These are phyloP conservation scores for Melinopterus prodromus DNA, from an alignment of 2,888 invertebrate species.

Conservation along the genomic window DNA sequence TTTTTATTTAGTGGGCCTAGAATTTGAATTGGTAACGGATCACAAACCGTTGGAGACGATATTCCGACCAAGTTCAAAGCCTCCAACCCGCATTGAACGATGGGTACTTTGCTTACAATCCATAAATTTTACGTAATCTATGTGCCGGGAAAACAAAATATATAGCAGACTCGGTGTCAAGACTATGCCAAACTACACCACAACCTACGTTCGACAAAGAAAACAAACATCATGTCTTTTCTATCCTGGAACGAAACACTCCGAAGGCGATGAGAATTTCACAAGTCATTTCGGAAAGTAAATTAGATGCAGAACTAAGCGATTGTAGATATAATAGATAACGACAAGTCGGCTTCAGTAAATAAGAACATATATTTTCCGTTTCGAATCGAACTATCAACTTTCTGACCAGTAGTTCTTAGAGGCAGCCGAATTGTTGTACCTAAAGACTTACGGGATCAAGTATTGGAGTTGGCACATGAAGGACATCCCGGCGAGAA, in stretches of 20 bases:
- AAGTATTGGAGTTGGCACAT: constrained; percentile 40
- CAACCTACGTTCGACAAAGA: constrained; percentile 37
- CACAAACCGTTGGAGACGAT: constrained; percentile 53
- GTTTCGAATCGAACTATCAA: constrained; percentile 27
- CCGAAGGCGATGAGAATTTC: constrained; percentile 39
- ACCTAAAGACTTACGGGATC: constrained; percentile 31
- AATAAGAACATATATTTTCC: constrained; percentile 23
- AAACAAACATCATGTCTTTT: constrained; percentile 40
- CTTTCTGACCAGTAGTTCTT: constrained; percentile 22
- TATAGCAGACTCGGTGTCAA: constrained; percentile 43
- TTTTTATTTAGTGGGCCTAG: constrained; percentile 42
- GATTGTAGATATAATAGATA: constrained; percentile 28
- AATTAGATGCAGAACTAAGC: constrained; percentile 30
- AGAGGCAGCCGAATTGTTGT: constrained; percentile 35
- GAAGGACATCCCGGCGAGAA: constrained; percentile 46
- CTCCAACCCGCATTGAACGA: constrained; percentile 41
- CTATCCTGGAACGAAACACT: constrained; percentile 35
- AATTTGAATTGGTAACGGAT: constrained; percentile 46
- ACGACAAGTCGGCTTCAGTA: constrained; percentile 27
- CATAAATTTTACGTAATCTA: constrained; percentile 39
- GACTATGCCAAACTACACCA: constrained; percentile 31
- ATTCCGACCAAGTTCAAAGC: constrained; percentile 45
- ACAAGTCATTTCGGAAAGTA: constrained; percentile 11
- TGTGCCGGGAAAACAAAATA: constrained; percentile 39
- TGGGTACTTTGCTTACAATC: constrained; percentile 42